Base-by-base conservation (phyloP, 2,797 vertebrate genomes). In the Adrianichthys oophorus region DNA sequence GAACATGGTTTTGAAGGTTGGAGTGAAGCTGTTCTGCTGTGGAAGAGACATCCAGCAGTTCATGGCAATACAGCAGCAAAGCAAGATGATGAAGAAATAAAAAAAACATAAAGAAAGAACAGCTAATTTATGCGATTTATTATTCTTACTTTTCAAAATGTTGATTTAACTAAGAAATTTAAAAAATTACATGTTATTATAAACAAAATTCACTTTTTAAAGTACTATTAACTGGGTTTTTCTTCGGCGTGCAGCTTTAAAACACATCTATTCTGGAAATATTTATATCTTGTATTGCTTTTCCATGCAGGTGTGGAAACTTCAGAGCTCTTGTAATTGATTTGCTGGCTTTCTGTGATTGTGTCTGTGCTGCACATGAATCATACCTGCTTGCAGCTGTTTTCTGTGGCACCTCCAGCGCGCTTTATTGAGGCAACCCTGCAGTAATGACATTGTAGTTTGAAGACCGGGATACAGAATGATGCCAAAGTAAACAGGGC, bases 401-500 rank as follows among this genome's bases (percentile, higher is more conserved):
- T 62, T 73, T 63, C 32, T 67, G 32, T 68, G 81, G 63, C 69
- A 79, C 72, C 72, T 84, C 56, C 23, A 57, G 57, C 74, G 76
- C 83, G 76, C 77, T 82, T 79, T 72, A 37, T 37, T 52, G 65
- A 62, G 64, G 60, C 70, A 61, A 66, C 69, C 32, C 56, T 58
- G 68, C 71, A 76, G 68, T 76, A 78, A 65, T 63, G 70, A 59
- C 68, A 70, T 68, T 44, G 49, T 12, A 60, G 60, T 70, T 75
- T 54, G 52, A 42, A 65, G 61, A 58, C 61, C 56, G 68, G 65
- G 51, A 73, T 65, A 17, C n/a, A 5, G 53, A 52, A 7, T 64
- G 70, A 76, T 70, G 72, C 73, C 79, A 81, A 76, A 79, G 68
- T 65, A 77, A 48, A 78, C 71, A 72, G 63, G 80, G 37, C 73